Base-by-base conservation (phyloP, 2,113 vertebrate genomes). In the Herpetotheres cachinnans region DNA sequence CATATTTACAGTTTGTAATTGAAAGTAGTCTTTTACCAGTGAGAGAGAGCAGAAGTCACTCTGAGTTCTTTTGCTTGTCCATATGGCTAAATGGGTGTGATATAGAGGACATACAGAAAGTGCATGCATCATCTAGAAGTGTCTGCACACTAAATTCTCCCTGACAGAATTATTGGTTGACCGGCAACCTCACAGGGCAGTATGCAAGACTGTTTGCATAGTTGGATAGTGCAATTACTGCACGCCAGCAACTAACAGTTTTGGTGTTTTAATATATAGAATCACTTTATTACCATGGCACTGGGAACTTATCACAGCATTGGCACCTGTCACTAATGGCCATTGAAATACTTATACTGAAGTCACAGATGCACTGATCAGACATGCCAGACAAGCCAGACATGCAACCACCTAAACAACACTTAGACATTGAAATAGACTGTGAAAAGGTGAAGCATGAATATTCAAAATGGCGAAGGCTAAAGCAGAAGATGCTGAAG, bases 321-420 rank as follows among this genome's bases (percentile, higher is more conserved):
- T 72, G 40, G 7, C 29, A 81, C 5, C 52, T 54, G 2, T 38
- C 24, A 58, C 55, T 50, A 56, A 38, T 3, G 24, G 10, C 21
- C 59, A 49, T 8, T 73, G 59, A 82, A 71, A 27, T 62, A 54
- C 36, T 82, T 40, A 34, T 34, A 34, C 11, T 9, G 26, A 87
- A 66, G 46, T 38, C 20, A 21, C 2, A 24, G 36, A 52, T 61
- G 59, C 20, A 25, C 27, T 7, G 2, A 34, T 44, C 40, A 61
- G 36, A 26, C 0, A 0, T 44, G 27, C 55, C 46, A n/a, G 25
- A 49, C 49, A 78, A 77, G 14, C 6, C 52, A 20, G 77, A 36
- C 0, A 2, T 6, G 5, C 4, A 32, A 10, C 22, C 6, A 21
- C 27, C 14, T n/a, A 58, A 79, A 44, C 16, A 56, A 11, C 10